Evolutionary conservation across 1,140 invertebrate genomes (phyloP).

Genomic region (Cydia fagiglandana): DNA sequence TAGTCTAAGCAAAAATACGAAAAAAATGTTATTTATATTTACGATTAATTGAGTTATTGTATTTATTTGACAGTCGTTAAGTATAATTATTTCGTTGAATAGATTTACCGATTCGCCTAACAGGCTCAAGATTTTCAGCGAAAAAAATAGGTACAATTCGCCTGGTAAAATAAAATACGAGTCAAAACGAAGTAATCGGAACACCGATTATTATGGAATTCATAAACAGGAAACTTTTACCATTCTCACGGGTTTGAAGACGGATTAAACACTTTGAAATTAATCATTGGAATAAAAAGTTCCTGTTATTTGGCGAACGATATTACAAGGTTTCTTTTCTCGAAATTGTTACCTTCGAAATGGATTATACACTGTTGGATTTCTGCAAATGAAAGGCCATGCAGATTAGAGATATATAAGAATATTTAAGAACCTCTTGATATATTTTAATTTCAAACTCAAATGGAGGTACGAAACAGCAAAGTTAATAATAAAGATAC

Average conservation of each 20-base stretch:
- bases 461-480: not conserved
- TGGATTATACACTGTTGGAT: no score
- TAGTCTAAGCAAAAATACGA: no score
- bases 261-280: constrained; percentile 41
- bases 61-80: not conserved
- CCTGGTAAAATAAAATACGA: constrained; percentile 14
- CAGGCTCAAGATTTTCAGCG: constrained; percentile 38
- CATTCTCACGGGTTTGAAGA: constrained; percentile 24
- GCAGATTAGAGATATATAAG: not conserved
- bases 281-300: constrained; percentile 30
- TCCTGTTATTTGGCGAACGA: not conserved
- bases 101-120: constrained; percentile 32
- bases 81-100: constrained; percentile 55
- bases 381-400: not conserved
- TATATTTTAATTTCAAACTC: not conserved
- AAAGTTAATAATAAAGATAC: constrained; percentile 14
- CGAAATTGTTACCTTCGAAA: not conserved
- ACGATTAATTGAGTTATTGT: not conserved
- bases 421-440: not conserved
- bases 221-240: constrained; percentile 39
- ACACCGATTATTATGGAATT: constrained; percentile 37
- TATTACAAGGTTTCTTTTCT: not conserved
- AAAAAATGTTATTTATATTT: no score
- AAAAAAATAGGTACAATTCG: constrained; percentile 37
- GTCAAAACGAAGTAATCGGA: constrained; percentile 40